Evolutionary conservation across 2,113 vertebrate species (phyloP), one percentile per base, ranked within the genome.

Genomic region (Siphamia tubifer): DNA sequence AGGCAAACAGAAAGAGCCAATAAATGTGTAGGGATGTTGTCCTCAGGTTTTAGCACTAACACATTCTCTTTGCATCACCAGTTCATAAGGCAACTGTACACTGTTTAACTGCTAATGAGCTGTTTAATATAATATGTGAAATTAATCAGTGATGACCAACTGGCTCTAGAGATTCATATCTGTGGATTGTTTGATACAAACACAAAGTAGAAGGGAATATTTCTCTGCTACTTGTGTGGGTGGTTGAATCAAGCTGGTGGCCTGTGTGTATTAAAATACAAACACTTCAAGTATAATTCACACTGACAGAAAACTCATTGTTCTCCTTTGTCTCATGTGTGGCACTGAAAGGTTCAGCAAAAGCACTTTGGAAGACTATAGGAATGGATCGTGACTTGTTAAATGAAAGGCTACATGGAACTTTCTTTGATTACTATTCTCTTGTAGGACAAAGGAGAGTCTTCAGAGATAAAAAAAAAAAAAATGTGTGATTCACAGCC

Each of bases 261-360:
- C 48, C 10, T 60, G 17, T 40, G 11, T 27, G 42, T 21, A 32
- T 56, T 52, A 34, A 8, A 58, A 53, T 38, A 36, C 27, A 51
- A 24, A 17, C 27, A 38, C 36, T 48, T 52, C 47, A 6, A 17
- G 11, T 56, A 25, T 57, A 43, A 67, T 56, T 75, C 15, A 51
- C 25, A 17, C 20, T 58, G 66, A 71, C 54, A 66, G 38, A 42
- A 79, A 44, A 40, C 4, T 8, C n/a, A 9, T n/a, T 16, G 17
- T 47, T 40, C 23, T 12, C 2, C 11, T 19, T n/a, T n/a, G n/a
- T n/a, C n/a, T n/a, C n/a, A n/a, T n/a, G n/a, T n/a, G n/a, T n/a
- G n/a, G n/a, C n/a, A n/a, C n/a, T n/a, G n/a, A n/a, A n/a, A n/a
- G n/a, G n/a, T n/a, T n/a, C n/a, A n/a, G n/a, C n/a, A n/a, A n/a